These are phyloP conservation scores for Salticus scenicus DNA, from an alignment of 2,888 invertebrate genomes.

Conservation along the genomic window DNA sequence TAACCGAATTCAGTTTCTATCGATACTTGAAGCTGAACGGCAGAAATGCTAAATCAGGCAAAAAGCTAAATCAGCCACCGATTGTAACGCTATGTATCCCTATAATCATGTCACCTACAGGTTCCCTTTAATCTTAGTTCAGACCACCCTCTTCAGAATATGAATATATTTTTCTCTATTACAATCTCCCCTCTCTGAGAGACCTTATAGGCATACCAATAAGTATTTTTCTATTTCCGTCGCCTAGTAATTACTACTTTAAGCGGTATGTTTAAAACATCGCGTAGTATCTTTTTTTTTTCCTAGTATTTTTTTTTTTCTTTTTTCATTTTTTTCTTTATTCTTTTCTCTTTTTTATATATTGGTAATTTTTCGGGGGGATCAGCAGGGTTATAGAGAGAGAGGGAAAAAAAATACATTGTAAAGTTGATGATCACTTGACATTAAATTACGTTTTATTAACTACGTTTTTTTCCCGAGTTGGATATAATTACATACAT, in stretches of 20 bases:
- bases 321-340: constrained; percentile 3
- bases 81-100: constrained; percentile 35
- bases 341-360: constrained; percentile 9
- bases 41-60: constrained; percentile 21
- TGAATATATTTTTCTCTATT: constrained; percentile 16
- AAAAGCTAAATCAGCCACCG: constrained; percentile 22
- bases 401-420: background rate
- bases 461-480: background rate
- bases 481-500: background rate
- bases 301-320: constrained; percentile 8
- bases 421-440: background rate
- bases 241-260: constrained; percentile 53
- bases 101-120: constrained; percentile 15
- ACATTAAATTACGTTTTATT: background rate
- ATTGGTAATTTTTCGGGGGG: background rate
- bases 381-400: background rate
- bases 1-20: background rate
- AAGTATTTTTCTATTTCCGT: constrained; percentile 63
- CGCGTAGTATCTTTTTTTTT: background rate
- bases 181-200: constrained; percentile 16
- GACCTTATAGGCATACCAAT: constrained; percentile 46
- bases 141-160: constrained; percentile 26
- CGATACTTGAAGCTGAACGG: background rate
- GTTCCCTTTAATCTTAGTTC: constrained; percentile 11
- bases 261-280: constrained; percentile 54